Percentiles rank a stretch among this genome's conserved stretches.
Conservation (phyloP, 37 sponge, comb jelly and placozoan species). For the Eunapius fragilis region DNA sequence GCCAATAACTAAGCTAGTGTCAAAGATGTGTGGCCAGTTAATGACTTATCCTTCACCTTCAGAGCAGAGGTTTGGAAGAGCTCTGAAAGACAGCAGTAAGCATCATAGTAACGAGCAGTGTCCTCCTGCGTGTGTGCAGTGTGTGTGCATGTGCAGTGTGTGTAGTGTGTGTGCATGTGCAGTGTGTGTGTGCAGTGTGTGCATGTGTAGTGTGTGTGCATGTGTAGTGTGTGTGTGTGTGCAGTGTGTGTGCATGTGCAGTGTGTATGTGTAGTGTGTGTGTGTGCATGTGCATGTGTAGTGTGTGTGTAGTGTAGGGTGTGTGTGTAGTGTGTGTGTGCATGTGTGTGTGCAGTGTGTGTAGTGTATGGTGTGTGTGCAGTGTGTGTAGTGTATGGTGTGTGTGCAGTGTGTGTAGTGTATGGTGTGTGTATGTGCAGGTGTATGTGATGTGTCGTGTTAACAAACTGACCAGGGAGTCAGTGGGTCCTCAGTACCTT, state of each 20-base stretch:
- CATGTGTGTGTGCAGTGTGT: background rate
- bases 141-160: no score
- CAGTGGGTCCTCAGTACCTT: background rate
- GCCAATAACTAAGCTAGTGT: no score
- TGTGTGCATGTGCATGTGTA: background rate
- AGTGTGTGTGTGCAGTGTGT: background rate
- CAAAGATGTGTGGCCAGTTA: no score
- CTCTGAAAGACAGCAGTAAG: conserved; percentile 33
- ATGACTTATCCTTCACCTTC: conserved; percentile 4
- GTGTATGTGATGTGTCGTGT: no score
- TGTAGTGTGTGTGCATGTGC: no score
- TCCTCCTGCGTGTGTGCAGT: conserved; percentile 20
- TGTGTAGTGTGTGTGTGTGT: background rate
- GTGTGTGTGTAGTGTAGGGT: no score
- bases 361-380: background rate
- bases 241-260: background rate
- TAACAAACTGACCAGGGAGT: background rate
- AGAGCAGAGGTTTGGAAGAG: conserved; percentile 18
- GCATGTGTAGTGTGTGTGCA: background rate
- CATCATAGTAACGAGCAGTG: conserved; percentile 53
- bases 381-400: background rate
- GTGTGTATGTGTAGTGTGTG: no score
- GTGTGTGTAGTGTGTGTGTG: no score
- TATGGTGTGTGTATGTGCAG: background rate
- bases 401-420: background rate